These are phyloP conservation scores for Paralvinella palmiformis DNA, from an alignment of 1,140 invertebrate genomes.

Conservation along the genomic window DNA sequence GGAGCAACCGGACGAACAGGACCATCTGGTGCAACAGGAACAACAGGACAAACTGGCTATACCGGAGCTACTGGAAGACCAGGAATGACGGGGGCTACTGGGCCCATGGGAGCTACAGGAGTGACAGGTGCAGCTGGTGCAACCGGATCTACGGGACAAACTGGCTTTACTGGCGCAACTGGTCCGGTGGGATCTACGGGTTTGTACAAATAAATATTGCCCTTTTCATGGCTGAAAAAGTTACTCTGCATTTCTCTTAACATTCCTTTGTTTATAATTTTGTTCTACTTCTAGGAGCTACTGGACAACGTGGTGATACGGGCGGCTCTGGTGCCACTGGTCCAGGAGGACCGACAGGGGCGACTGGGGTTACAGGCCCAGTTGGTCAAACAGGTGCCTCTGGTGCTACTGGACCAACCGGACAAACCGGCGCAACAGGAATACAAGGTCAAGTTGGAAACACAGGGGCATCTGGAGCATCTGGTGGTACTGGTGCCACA, in stretches of 20 bases:
- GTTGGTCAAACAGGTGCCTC: slow-evolving; percentile 4
- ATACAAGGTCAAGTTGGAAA: not conserved
- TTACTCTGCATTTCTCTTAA: not conserved
- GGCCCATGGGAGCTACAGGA: not conserved
- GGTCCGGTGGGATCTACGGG: slow-evolving; percentile 9
- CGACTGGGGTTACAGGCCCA: slow-evolving; percentile 3
- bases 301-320: not conserved
- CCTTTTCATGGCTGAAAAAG: too few species aligned
- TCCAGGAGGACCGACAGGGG: not conserved
- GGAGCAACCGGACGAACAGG: not conserved
- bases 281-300: slow-evolving; percentile 3
- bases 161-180: slow-evolving; percentile 16
- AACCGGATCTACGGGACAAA: slow-evolving; percentile 11
- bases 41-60: not conserved
- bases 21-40: not conserved
- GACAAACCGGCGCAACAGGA: slow-evolving; percentile 7
- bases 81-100: not conserved
- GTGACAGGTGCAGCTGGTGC: slow-evolving; percentile 1
- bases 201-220: too few species aligned
- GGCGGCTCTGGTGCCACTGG: not conserved
- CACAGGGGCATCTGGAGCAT: slow-evolving; percentile 8
- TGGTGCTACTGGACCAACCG: not conserved
- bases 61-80: not conserved
- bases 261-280: not conserved
- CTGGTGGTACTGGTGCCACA: slow-evolving; percentile 12